Evolutionary conservation across 2,888 invertebrate genomes (phyloP), one percentile per base, ranked within the genome.

Genomic region (Latrodectus hesperus): DNA sequence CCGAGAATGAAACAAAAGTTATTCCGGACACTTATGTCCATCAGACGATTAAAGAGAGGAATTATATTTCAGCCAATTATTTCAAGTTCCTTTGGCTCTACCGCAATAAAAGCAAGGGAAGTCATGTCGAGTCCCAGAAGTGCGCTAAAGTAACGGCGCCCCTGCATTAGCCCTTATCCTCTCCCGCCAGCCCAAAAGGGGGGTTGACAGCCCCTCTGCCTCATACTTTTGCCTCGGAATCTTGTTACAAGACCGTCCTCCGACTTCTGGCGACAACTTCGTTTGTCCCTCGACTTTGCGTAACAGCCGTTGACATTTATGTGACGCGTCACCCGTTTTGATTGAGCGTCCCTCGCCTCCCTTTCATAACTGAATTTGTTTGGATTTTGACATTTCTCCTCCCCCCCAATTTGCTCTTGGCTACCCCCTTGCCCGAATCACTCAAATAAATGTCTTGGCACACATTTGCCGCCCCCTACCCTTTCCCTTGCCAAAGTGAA

Each of bases 331-430:
- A 53, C 55, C 70, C 38, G 49, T 60, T 67, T 75, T 86, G 85
- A 86, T 86, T 80, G 85, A 86, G 60, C 68, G 85, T 70, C 85
- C 76, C 77, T 60, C 78, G 84, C 72, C 73, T 72, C 26, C 60
- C 60, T 60, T 38, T 87, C 86, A 87, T 87, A 87, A 87, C 80
- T 65, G 67, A 77, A 76, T 87, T 87, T 87, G 86, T 87, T 87
- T 87, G 81, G 86, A 87, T 87, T 87, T 87, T 87, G 14, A 55
- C 55, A 17, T 60, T 60, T 53, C 53, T 79, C 55, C 55, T 26
- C 55, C 82, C 52, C 52, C 53, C 22, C 12, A 68, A 51, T 38
- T 38, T 38, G 38, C 38, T 38, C 38, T 38, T 38, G 67, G 51
- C 51, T 67, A n/a, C 74, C 67, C 75, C 49, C 75, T 49, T 17